Base-by-base conservation (phyloP, 2,113 vertebrate species). In the Castor canadensis region DNA sequence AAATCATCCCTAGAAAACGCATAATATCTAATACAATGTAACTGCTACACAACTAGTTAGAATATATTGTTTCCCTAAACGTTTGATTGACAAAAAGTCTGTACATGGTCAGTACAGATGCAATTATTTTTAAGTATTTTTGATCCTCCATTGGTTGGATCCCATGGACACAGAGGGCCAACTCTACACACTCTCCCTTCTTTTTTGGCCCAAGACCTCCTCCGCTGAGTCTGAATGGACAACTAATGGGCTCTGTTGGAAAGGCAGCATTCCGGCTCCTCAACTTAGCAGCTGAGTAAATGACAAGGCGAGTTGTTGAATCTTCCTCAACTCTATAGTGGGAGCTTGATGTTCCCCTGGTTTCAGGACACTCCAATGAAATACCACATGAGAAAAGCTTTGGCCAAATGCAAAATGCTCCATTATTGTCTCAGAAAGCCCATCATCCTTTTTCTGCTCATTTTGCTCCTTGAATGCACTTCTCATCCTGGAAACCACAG, bases 401-500 rank as follows among this genome's bases (percentile, higher is more conserved):
- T 82, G 30, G 40, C n/a, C 67, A 82, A 92, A 94, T 69, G 77
- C 1, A 52, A 75, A 47, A 38, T 75, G 38, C 22, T 95, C 82
- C 76, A 69, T 64, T 89, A 19, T 52, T 62, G 26, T 93, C 79
- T 93, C 84, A 54, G 87, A 95, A 87, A 92, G 58, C 45, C 67
- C 71, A 75, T n/a, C 26, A 75, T 58, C 73, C 58, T 38, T 56
- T 40, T 72, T 30, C 84, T 45, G n/a, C 66, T 77, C 80, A 88
- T 45, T 35, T 17, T 67, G 47, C 15, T 89, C 62, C 82, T 82
- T 73, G 56, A 30, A 75, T 47, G 38, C n/a, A 17, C 6, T 64
- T 86, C 54, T 88, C 62, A 4, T 83, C 71, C 80, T 87, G 89
- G 69, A 91, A 96, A 96, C 38, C 45, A 80, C 49, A 91, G 91